Evolutionary conservation across 2,113 vertebrate species (phyloP).

Genomic region (Austrofundulus limnaeus): DNA sequence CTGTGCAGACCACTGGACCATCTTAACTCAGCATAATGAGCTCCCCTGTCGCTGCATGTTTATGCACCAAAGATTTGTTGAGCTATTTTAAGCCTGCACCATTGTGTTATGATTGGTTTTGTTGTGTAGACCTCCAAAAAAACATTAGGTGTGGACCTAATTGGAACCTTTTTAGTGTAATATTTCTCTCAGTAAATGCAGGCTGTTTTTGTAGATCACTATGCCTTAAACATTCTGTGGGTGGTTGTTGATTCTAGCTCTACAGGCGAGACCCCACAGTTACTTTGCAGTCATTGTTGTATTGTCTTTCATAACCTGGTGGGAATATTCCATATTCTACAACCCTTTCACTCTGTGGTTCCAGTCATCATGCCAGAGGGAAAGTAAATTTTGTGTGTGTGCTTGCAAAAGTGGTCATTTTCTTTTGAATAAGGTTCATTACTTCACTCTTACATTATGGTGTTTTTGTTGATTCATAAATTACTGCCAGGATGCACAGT

Average conservation of each 20-base stretch:
- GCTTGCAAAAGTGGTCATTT: not conserved
- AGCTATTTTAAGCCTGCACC: constrained; percentile 56
- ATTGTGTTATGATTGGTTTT: constrained; percentile 54
- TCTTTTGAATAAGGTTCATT: constrained; percentile 12
- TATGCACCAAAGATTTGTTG: constrained; percentile 43
- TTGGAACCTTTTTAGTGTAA: constrained; percentile 56
- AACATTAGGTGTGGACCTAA: constrained; percentile 56
- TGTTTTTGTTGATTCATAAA: constrained; percentile 12
- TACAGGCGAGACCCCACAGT: constrained; percentile 60
- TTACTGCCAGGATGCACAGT: constrained; percentile 11
- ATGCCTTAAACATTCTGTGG: constrained; percentile 66
- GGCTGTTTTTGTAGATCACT: constrained; percentile 68
- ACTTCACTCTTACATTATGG: not conserved
- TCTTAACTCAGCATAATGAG: constrained; percentile 38
- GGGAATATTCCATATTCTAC: constrained; percentile 53
- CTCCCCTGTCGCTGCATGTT: constrained; percentile 43
- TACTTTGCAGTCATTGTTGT: constrained; percentile 65
- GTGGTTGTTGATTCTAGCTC: constrained; percentile 72
- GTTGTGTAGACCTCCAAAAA: constrained; percentile 34
- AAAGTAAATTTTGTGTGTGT: constrained; percentile 20
- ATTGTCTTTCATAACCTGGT: constrained; percentile 69
- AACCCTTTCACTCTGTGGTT: constrained; percentile 62
- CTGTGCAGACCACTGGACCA: constrained; percentile 16
- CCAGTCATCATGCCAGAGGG: constrained; percentile 30
- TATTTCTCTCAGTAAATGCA: constrained; percentile 70